Evolutionary conservation across 2,113 vertebrate genomes (phyloP).

Genomic region (Pseudorhombus dupliciocellatus): DNA sequence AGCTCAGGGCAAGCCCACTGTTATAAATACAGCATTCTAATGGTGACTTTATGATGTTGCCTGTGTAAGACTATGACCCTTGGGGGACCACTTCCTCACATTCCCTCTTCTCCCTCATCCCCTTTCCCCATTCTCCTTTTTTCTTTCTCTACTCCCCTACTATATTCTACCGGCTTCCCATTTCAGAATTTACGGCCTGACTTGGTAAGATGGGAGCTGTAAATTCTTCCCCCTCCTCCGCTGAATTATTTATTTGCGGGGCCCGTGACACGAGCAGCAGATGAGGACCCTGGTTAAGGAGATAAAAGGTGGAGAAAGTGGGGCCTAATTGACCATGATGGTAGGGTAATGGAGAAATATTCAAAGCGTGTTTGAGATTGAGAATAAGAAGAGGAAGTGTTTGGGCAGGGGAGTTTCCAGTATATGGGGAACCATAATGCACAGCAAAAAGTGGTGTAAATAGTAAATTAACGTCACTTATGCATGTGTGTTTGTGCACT

Average conservation of each 20-base stretch:
- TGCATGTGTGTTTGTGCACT: slow-evolving; percentile 1
- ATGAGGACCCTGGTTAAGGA: slow-evolving; percentile 84
- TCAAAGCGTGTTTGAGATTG: slow-evolving; percentile 69
- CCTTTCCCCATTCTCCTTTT: slow-evolving; percentile 46
- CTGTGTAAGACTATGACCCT: slow-evolving; percentile 82
- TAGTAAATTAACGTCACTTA: slow-evolving; percentile 43
- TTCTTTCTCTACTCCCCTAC: slow-evolving; percentile 50
- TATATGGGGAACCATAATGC: slow-evolving; percentile 28
- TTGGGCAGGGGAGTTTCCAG: slow-evolving; percentile 53
- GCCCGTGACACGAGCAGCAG: slow-evolving; percentile 80
- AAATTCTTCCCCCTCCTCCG: slow-evolving; percentile 69
- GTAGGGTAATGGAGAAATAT: slow-evolving; percentile 81
- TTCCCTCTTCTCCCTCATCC: slow-evolving; percentile 68
- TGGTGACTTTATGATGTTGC: slow-evolving; percentile 86
- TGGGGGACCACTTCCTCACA: slow-evolving; percentile 80
- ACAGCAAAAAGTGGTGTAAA: slow-evolving; percentile 34
- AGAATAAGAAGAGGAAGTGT: no score
- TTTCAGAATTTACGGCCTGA: slow-evolving; percentile 81
- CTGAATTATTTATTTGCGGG: slow-evolving; percentile 84
- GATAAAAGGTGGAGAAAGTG: slow-evolving; percentile 83
- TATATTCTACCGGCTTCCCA: slow-evolving; percentile 72
- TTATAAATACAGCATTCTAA: slow-evolving; percentile 87
- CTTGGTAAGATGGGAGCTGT: slow-evolving; percentile 76
- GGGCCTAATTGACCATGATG: slow-evolving; percentile 84
- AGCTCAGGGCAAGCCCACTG: slow-evolving; percentile 72